Percentiles rank a stretch among this genome's conserved stretches.
phyloP scores from a whole-genome alignment of 2,888 invertebrate genomes.

The Acanthococcus lagerstroemiae region DNA sequence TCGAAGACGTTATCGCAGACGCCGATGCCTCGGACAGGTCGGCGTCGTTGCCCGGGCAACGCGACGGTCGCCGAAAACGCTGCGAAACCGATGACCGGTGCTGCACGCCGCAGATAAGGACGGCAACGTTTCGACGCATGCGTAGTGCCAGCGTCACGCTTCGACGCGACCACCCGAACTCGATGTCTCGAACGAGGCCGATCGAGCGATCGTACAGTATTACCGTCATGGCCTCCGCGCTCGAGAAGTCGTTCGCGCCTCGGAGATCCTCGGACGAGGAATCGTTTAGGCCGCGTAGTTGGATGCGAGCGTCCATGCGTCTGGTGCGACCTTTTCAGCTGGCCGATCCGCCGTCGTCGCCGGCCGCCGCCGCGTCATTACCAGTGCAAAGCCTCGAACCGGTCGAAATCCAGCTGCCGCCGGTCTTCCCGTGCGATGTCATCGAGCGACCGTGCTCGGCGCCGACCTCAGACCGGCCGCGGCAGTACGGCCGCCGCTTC shows the following conservation, averaged over 20 bases:
- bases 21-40: not conserved
- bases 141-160: slow-evolving; percentile 25
- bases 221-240: slow-evolving; percentile 2
- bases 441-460: slow-evolving; percentile 20
- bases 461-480: slow-evolving; percentile 10
- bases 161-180: not conserved
- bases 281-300: slow-evolving; percentile 11
- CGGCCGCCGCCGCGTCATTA: not conserved
- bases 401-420: slow-evolving; percentile 22
- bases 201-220: slow-evolving; percentile 17
- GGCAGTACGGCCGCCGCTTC: slow-evolving; percentile 25
- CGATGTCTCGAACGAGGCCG: not conserved
- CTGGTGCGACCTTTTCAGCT: slow-evolving; percentile 28
- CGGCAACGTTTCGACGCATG: slow-evolving; percentile 6
- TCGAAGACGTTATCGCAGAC: not conserved
- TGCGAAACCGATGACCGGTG: not conserved
- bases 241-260: not conserved
- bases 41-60: slow-evolving; percentile 17
- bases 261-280: not conserved
- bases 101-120: not conserved
- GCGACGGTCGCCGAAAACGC: not conserved
- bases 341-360: slow-evolving; percentile 12
- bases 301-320: slow-evolving; percentile 29
- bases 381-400: not conserved
- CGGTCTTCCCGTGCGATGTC: slow-evolving; percentile 26